Evolutionary conservation across 2,113 vertebrate genomes (phyloP).

Genomic region (Neofelis nebulosa): DNA sequence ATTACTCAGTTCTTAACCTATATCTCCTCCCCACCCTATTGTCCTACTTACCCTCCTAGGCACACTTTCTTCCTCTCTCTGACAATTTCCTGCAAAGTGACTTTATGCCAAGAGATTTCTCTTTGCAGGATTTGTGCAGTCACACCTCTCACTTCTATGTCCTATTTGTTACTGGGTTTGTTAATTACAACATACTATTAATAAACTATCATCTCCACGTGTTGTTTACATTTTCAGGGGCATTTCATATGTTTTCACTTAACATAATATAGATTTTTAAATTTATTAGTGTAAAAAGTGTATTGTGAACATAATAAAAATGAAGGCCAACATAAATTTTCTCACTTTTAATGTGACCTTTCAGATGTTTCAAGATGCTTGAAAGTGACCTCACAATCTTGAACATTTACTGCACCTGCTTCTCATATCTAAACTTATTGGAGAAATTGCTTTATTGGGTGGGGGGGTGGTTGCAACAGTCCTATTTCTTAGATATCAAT

Average conservation of each 20-base stretch:
- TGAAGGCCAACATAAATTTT: neutral
- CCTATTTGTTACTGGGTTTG: neutral
- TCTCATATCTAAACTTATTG: neutral
- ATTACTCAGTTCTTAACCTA: neutral
- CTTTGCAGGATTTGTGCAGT: neutral
- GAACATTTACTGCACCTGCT: neutral
- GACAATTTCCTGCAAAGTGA: neutral
- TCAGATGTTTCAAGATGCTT: neutral
- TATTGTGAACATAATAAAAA: slow-evolving; percentile 23
- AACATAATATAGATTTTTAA: neutral
- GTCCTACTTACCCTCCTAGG: neutral
- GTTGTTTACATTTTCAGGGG: neutral
- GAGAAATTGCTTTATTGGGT: neutral
- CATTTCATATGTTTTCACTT: neutral
- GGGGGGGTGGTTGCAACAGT: neutral
- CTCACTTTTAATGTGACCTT: neutral
- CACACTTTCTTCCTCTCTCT: neutral
- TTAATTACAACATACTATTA: neutral
- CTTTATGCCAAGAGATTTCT: neutral
- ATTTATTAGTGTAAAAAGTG: neutral
- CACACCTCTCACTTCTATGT: neutral
- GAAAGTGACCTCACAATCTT: slow-evolving; percentile 2
- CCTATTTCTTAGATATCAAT: neutral
- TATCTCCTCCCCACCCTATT: neutral
- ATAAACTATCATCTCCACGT: neutral